Evolutionary conservation across 2,888 invertebrate species (phyloP).

Genomic region (Alentia gelatinosa): DNA sequence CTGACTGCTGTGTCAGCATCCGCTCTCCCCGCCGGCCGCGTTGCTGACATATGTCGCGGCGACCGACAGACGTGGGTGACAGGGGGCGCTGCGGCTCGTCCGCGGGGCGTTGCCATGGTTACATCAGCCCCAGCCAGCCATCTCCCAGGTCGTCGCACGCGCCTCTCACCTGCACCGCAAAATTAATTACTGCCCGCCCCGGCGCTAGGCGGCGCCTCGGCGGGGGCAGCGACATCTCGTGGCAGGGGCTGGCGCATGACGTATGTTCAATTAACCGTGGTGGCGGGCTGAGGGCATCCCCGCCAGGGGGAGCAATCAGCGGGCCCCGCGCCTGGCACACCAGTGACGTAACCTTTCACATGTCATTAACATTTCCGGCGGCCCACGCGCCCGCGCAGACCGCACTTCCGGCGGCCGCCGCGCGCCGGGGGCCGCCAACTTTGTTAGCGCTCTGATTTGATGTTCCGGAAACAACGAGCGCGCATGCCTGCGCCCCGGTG

Average conservation of each 20-base stretch:
- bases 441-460: constrained; percentile 41
- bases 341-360: constrained; percentile 45
- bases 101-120: constrained; percentile 35
- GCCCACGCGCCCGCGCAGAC: neutral
- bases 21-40: neutral
- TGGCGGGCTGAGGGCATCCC: neutral
- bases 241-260: neutral
- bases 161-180: neutral
- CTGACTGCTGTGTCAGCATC: constrained; percentile 29
- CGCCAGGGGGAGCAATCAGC: neutral
- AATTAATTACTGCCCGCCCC: constrained; percentile 30
- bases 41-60: neutral
- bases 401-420: neutral
- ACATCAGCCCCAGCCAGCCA: neutral
- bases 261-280: constrained; percentile 43
- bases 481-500: constrained; percentile 23
- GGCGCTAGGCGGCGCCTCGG: neutral
- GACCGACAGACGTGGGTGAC: neutral
- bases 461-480: constrained; percentile 30
- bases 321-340: neutral
- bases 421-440: neutral
- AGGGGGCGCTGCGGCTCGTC: neutral
- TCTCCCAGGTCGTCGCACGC: neutral
- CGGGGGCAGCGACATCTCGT: neutral
- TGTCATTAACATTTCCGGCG: constrained; percentile 48